Conservation (phyloP, 2,113 vertebrate genomes). For the Scalopus aquaticus region DNA sequence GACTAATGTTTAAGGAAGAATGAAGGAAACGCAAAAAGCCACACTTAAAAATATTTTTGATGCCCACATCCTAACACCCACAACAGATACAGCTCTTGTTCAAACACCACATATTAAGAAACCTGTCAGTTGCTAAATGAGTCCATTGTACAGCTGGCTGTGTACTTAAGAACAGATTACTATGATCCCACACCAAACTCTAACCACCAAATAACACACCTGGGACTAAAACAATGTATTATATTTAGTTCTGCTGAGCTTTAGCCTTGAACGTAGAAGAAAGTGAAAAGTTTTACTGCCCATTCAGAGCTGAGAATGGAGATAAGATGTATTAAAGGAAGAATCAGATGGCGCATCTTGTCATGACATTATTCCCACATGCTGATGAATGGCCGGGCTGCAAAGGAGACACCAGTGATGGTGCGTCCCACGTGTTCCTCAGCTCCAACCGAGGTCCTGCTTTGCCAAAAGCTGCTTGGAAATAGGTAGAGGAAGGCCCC, state of each 20-base stretch:
- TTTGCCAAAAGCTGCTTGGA: neutral
- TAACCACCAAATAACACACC: conserved; percentile 75
- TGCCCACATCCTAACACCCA: conserved; percentile 78
- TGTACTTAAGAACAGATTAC: conserved; percentile 71
- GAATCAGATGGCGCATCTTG: neutral
- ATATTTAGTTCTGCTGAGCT: conserved; percentile 33
- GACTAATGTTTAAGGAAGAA: conserved; percentile 60
- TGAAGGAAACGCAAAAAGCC: conserved; percentile 60
- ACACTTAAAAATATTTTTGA: conserved; percentile 71
- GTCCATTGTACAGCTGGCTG: conserved; percentile 63
- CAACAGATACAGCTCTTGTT: conserved; percentile 73
- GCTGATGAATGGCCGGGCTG: neutral
- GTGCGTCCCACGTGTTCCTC: neutral
- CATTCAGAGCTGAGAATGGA: neutral
- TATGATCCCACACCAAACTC: conserved; percentile 74
- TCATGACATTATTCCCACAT: neutral
- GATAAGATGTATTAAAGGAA: neutral
- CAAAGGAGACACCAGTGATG: neutral
- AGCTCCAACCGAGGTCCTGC: neutral
- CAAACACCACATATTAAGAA: conserved; percentile 75
- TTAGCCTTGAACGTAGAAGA: conserved; percentile 29
- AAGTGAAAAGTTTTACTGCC: conserved; percentile 57
- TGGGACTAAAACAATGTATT: conserved; percentile 52
- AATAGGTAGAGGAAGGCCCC: neutral
- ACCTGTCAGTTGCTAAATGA: conserved; percentile 76